phyloP scores from a whole-genome alignment of 2,888 invertebrate genomes.

The Phlogophora meticulosa region DNA sequence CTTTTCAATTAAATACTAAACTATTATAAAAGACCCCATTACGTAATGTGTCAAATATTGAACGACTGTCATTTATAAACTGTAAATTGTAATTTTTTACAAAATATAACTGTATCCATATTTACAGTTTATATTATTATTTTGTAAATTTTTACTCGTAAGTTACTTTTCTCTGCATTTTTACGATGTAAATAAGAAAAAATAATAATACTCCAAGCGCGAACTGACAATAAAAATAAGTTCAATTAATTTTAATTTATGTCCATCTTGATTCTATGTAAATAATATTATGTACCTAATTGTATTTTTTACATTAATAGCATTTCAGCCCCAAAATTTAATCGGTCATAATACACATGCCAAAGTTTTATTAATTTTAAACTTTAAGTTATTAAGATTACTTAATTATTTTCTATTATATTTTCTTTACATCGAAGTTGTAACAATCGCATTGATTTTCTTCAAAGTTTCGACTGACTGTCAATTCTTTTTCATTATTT shows the following conservation, averaged over 20 bases:
- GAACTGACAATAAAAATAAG: constrained; percentile 90
- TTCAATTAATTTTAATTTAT: constrained; percentile 85
- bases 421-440: constrained; percentile 77
- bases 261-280: constrained; percentile 76
- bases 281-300: constrained; percentile 78
- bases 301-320: constrained; percentile 85
- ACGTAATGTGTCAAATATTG: constrained; percentile 64
- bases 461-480: constrained; percentile 60
- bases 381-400: constrained; percentile 87
- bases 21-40: constrained; percentile 60
- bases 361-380: constrained; percentile 90
- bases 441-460: constrained; percentile 74
- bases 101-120: constrained; percentile 53
- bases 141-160: constrained; percentile 69
- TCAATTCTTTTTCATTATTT: constrained; percentile 68
- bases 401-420: constrained; percentile 80
- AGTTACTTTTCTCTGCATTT: constrained; percentile 75
- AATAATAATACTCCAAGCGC: constrained; percentile 89
- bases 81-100: constrained; percentile 63
- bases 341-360: constrained; percentile 90
- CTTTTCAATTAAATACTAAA: constrained; percentile 49
- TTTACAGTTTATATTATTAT: constrained; percentile 67
- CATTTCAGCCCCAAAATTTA: constrained; percentile 88
- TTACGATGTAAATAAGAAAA: constrained; percentile 82
- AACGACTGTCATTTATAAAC: constrained; percentile 62